Evolutionary conservation across 1,140 invertebrate genomes (phyloP).

Genomic region (Scaptomyza pallida): DNA sequence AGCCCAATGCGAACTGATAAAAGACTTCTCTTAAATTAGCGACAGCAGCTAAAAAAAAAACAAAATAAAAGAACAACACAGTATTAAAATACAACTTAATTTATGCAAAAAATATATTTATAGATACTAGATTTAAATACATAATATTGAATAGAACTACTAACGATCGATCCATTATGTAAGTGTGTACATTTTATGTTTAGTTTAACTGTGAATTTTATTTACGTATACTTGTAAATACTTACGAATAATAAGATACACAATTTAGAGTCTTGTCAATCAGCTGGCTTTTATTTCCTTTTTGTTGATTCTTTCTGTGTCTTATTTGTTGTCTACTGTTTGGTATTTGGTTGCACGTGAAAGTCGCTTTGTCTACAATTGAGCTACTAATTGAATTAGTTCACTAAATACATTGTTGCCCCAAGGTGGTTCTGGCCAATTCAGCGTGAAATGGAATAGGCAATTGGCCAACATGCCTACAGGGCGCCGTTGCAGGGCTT

Average conservation of each 20-base stretch:
- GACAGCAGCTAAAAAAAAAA: conserved; percentile 35
- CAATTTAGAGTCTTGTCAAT: conserved; percentile 71
- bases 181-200: conserved; percentile 33
- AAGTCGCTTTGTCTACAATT: conserved; percentile 34
- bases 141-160: conserved; percentile 31
- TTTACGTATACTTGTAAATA: conserved; percentile 67
- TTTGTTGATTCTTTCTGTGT: conserved; percentile 7
- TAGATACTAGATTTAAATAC: conserved; percentile 28
- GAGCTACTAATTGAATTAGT: conserved; percentile 70
- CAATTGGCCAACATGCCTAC: conserved; percentile 31
- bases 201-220: conserved; percentile 66
- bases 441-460: conserved; percentile 27
- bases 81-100: conserved; percentile 58
- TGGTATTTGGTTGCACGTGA: conserved; percentile 57
- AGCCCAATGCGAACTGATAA: conserved; percentile 16
- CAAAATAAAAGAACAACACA: conserved; percentile 51
- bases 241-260: conserved; percentile 69
- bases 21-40: conserved; percentile 53
- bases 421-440: conserved; percentile 49
- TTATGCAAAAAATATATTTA: conserved; percentile 29
- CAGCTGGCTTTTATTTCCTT: conserved; percentile 69
- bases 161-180: conserved; percentile 17
- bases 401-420: conserved; percentile 58
- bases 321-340: not conserved
- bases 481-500: conserved; percentile 57